phyloP scores from a whole-genome alignment of 2,888 invertebrate genomes.

The Lochmaea crataegi region DNA sequence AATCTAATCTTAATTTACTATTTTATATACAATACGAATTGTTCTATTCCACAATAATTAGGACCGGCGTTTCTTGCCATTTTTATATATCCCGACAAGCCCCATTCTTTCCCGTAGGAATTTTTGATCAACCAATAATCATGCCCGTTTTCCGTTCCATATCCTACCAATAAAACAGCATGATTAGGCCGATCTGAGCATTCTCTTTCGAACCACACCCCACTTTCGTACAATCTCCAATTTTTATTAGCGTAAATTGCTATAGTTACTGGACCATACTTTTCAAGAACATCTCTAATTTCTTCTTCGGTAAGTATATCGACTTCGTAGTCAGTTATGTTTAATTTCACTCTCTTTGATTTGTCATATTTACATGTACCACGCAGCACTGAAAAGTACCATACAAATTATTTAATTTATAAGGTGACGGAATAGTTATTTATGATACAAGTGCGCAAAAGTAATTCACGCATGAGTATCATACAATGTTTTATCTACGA shows the following conservation, averaged over 20 bases:
- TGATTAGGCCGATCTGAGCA: slow-evolving; percentile 15
- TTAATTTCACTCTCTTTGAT: slow-evolving; percentile 15
- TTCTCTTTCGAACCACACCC: slow-evolving; percentile 21
- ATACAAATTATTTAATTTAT: too few relatives aligned
- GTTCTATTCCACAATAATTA: slow-evolving; percentile 22
- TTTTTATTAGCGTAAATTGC: slow-evolving; percentile 14
- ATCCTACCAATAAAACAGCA: slow-evolving; percentile 11
- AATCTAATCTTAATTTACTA: background rate
- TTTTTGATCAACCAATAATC: slow-evolving; percentile 26
- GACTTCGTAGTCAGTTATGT: background rate
- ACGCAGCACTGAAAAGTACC: background rate
- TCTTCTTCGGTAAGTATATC: slow-evolving; percentile 6
- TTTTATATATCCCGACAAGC: slow-evolving; percentile 17
- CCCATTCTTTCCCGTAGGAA: slow-evolving; percentile 24
- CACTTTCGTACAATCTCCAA: slow-evolving; percentile 24
- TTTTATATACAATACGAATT: slow-evolving; percentile 8
- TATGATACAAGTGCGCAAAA: too few relatives aligned
- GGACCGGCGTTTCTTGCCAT: slow-evolving; percentile 10
- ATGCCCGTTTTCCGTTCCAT: slow-evolving; percentile 19
- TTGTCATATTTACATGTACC: slow-evolving; percentile 15
- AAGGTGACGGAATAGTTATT: too few relatives aligned
- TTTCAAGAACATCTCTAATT: slow-evolving; percentile 3
- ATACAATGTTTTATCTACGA: too few relatives aligned
- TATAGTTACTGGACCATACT: slow-evolving; percentile 22
- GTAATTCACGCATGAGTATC: too few relatives aligned